These are phyloP conservation scores for Mechanitis messenoides DNA, from an alignment of 2,888 invertebrate genomes.

Conservation along the genomic window DNA sequence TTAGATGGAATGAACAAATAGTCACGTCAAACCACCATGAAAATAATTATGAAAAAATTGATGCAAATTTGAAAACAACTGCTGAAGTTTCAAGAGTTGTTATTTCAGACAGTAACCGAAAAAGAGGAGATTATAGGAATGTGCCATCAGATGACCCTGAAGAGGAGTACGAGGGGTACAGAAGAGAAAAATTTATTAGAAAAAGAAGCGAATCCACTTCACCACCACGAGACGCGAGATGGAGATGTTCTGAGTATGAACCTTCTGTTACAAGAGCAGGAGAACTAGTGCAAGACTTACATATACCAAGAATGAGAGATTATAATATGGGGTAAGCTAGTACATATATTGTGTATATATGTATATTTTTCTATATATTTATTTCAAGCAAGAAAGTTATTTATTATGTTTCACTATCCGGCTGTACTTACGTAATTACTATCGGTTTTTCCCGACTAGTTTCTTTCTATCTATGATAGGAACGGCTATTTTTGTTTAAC, in stretches of 20 bases:
- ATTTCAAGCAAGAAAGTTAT: too few species aligned
- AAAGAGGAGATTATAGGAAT: constrained; percentile 83
- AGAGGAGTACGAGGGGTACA: constrained; percentile 74
- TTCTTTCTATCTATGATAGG: too few species aligned
- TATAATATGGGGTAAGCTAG: constrained; percentile 75
- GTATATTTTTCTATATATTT: too few species aligned
- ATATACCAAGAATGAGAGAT: constrained; percentile 79
- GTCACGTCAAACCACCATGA: constrained; percentile 66
- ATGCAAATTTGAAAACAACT: constrained; percentile 77
- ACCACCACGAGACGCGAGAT: constrained; percentile 49
- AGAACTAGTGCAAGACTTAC: constrained; percentile 75
- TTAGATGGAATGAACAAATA: constrained; percentile 73
- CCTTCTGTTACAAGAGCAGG: constrained; percentile 40
- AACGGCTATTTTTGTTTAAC: too few species aligned
- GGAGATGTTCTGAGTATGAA: constrained; percentile 55
- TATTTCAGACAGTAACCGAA: constrained; percentile 59
- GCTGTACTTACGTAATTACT: too few species aligned
- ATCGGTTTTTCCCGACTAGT: too few species aligned
- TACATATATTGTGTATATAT: too few species aligned
- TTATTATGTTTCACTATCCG: too few species aligned
- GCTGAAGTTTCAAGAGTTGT: constrained; percentile 55
- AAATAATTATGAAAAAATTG: constrained; percentile 88
- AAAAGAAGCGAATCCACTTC: constrained; percentile 49
- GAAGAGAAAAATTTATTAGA: constrained; percentile 41
- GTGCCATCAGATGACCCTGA: constrained; percentile 83